Base-by-base conservation (phyloP, 1,140 invertebrate species). In the Cydia strobilella region DNA sequence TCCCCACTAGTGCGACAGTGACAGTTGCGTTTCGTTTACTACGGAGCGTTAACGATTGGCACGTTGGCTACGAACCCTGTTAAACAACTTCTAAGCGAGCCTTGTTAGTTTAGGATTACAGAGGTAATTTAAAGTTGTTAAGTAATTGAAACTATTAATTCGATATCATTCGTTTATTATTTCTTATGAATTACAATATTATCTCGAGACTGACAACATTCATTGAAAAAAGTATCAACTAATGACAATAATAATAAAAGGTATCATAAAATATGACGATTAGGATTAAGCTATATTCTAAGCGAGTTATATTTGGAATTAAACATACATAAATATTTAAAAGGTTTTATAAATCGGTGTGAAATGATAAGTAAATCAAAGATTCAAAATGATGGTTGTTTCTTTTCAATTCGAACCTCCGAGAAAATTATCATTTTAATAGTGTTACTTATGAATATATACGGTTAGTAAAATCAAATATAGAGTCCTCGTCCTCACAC, bases 311-410 rank as follows among this genome's bases (percentile, higher is more conserved):
- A 86, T 85, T 87, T 85, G 79, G 83, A 81, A 79, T 81, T 78
- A 75, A 80, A 76, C 75, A 77, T 73, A 73, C 73, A 73, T 75
- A 73, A 69, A 42, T 39, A 65, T 74, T 18, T 59, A 75, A 51
- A 59, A 74, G 39, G 73, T 48, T 42, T 12, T 73, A 74, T 63
- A 78, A 45, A 74, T 76, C 77, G 78, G 66, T 73, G 31, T 71
- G 51, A 66, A 77, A 76, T 75, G 85, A 86, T 85, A 85, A 81
- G 76, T 82, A 77, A 82, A 80, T 89, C 84, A 82, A 89, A 89
- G 80, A 82, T 82, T 80, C 81, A 82, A 87, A 87, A 84, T 27
- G 9, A 23, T 59, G 5, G 20, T 23, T 59, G 15, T 23, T 59
- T 18, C 4, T n/a, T 6, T 65, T 74, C 27, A 62, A 79, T 86